These are phyloP conservation scores for Scomber colias DNA, from an alignment of 2,113 vertebrate genomes.

Conservation along the genomic window DNA sequence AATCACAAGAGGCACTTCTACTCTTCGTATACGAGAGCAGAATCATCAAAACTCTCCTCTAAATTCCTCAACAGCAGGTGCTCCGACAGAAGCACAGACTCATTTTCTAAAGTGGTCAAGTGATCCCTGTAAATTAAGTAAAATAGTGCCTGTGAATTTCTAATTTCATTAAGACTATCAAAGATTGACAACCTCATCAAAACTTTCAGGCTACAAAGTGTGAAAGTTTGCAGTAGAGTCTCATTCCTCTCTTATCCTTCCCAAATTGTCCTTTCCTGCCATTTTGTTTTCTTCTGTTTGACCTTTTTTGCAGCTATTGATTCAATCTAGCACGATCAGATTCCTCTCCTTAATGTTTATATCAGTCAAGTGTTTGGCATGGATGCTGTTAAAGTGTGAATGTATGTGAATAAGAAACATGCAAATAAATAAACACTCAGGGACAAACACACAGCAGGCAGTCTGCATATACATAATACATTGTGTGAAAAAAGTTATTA, in stretches of 20 bases:
- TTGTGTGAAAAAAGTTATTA: constrained; percentile 27
- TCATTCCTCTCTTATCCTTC: neutral
- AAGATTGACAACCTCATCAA: constrained; percentile 14
- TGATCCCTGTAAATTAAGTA: constrained; percentile 4
- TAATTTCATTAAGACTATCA: neutral
- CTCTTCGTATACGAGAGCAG: constrained; percentile 7
- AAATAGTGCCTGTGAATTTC: constrained; percentile 1
- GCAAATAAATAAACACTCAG: constrained; percentile 3
- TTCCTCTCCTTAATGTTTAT: neutral
- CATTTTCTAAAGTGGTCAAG: constrained; percentile 34
- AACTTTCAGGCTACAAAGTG: constrained; percentile 7
- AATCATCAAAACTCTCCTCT: constrained; percentile 14
- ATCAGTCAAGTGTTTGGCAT: constrained; percentile 3
- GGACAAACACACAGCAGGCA: constrained; percentile 12
- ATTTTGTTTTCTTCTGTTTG: constrained; percentile 11
- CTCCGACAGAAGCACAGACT: neutral
- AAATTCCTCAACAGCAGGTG: constrained; percentile 42
- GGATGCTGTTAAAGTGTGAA: constrained; percentile 13
- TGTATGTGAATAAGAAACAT: constrained; percentile 29
- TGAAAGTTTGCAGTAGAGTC: neutral
- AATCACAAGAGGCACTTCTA: constrained; percentile 12
- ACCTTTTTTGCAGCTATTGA: constrained; percentile 5
- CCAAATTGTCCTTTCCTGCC: neutral
- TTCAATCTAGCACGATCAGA: neutral
- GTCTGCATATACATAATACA: constrained; percentile 16